These are phyloP conservation scores for Chlorodrepanis virens DNA, from an alignment of 2,113 vertebrate genomes.

Conservation along the genomic window DNA sequence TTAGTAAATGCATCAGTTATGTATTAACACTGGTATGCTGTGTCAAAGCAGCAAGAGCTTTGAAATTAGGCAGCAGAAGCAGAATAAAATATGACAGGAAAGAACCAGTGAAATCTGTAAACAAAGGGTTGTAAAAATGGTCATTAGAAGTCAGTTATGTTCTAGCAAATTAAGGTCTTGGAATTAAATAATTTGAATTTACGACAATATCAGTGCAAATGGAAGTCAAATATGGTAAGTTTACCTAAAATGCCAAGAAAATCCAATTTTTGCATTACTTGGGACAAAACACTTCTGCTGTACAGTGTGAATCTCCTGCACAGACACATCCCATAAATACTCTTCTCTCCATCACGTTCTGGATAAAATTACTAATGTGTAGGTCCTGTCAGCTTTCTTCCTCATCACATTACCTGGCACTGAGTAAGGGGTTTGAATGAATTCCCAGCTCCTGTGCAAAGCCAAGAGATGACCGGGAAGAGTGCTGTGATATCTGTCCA, in stretches of 20 bases:
- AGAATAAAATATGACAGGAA: neutral
- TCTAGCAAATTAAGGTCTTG: neutral
- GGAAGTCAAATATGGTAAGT: neutral
- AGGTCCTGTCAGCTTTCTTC: neutral
- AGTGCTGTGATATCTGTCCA: neutral
- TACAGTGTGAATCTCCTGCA: neutral
- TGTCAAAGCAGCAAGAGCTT: conserved; percentile 15
- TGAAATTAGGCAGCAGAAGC: neutral
- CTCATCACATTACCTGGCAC: neutral
- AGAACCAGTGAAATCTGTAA: neutral
- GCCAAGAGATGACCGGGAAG: neutral
- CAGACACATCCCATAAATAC: neutral
- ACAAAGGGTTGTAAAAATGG: neutral
- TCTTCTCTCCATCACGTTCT: neutral
- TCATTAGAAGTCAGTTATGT: neutral
- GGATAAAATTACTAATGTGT: neutral
- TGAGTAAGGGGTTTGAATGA: neutral
- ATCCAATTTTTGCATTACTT: neutral
- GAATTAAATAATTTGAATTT: neutral
- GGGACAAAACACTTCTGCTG: neutral
- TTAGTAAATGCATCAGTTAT: conserved; percentile 32
- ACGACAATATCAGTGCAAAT: neutral
- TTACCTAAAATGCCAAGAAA: neutral
- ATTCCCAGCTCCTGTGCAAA: neutral
- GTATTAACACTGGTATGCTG: conserved; percentile 20